Base-by-base conservation (phyloP, 2,888 invertebrate species). In the Erpobdella octoculata region DNA sequence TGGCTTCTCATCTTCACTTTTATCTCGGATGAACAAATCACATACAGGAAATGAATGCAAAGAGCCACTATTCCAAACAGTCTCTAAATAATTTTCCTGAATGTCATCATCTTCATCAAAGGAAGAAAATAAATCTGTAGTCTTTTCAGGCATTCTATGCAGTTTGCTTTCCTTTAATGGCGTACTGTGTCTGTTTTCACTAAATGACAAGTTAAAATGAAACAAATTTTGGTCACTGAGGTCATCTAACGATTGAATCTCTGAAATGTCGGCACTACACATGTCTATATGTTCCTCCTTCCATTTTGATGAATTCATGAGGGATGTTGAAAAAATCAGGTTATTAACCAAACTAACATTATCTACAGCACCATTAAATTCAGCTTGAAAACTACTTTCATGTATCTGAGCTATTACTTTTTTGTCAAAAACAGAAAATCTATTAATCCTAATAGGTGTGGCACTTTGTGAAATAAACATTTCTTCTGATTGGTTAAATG, bases 41-140 rank as follows among this genome's bases (percentile, higher is more conserved):
- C n/a, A n/a, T n/a, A n/a, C n/a, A n/a, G n/a, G n/a, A n/a, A n/a
- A n/a, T n/a, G n/a, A n/a, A n/a, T n/a, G n/a, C n/a, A n/a, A n/a
- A n/a, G n/a, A n/a, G n/a, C 18, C 9, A 15, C 53, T 53, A 25
- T 21, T 53, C 53, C 53, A 53, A 8, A 53, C 4, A 15, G 53
- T 53, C 18, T 53, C 53, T 53, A 53, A n/a, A 53, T 53, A 53
- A n/a, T n/a, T 53, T 53, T 53, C 53, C 18, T 53, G 6, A 1
- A 53, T 53, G n/a, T 53, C 53, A 1, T 53, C 53, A n/a, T 53
- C 53, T 53, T 53, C 53, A 53, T 53, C 53, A 53, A 28, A 53
- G 1, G 21, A 21, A 12, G 18, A 8, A 18, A 6, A 5, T 8
- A 53, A 53, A 53, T 21, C 6, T 2, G 8, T 8, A n/a, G 28